Percentiles rank a stretch among this genome's conserved stretches.
These are phyloP conservation scores for Lepidothrix coronata DNA, from an alignment of 2,113 vertebrate genomes.

Conservation along the genomic window DNA sequence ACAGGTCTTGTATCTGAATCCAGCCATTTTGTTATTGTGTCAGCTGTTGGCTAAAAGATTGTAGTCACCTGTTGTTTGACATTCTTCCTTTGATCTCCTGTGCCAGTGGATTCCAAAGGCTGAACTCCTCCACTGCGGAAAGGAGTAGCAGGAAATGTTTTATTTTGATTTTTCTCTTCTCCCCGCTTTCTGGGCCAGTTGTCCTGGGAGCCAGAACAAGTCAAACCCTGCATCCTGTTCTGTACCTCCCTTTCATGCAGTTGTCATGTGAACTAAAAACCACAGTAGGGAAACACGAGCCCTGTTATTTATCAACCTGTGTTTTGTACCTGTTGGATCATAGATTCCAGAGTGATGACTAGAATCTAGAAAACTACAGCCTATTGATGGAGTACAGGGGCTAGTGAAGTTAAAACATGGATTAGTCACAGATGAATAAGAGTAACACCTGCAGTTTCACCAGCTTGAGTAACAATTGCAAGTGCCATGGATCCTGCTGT, in stretches of 20 bases:
- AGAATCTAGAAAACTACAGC: slow-evolving; percentile 10
- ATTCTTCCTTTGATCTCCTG: slow-evolving; percentile 31
- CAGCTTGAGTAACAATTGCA: slow-evolving; percentile 4
- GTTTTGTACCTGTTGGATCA: not conserved
- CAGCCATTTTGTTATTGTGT: not conserved
- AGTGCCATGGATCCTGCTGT: not conserved
- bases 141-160: slow-evolving; percentile 42
- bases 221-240: slow-evolving; percentile 23
- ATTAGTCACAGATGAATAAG: slow-evolving; percentile 49
- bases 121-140: not conserved
- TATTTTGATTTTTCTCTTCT: not conserved
- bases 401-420: slow-evolving; percentile 19
- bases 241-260: not conserved
- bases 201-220: not conserved
- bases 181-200: not conserved
- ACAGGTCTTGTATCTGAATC: not conserved
- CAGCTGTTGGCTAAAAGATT: not conserved
- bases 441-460: slow-evolving; percentile 28
- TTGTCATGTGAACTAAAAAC: slow-evolving; percentile 40
- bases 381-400: not conserved
- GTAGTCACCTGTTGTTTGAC: not conserved
- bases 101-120: slow-evolving; percentile 23
- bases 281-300: not conserved
- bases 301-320: slow-evolving; percentile 43
- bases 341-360: slow-evolving; percentile 43